A percentile compares a stretch with the other conserved stretches of the same genome.
Conservation (phyloP, 2,797 vertebrate species). For the Gymnodraco acuticeps region DNA sequence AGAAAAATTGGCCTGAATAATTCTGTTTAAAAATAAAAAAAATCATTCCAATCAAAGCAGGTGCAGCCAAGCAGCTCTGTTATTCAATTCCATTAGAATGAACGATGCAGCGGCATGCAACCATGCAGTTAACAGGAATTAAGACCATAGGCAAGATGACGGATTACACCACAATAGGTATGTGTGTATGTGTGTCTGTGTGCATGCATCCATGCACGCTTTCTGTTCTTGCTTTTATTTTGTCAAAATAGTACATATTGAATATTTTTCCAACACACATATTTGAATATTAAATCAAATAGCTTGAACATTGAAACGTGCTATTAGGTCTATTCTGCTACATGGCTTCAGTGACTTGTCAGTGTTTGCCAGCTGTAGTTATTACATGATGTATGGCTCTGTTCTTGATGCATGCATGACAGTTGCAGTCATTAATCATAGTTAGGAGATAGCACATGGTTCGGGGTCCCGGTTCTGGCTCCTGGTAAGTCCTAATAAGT, state of each 20-base stretch:
- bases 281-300: constrained; percentile 76
- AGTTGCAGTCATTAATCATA: constrained; percentile 84
- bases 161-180: constrained; percentile 82
- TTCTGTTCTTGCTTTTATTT: constrained; percentile 44
- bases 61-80: constrained; percentile 85
- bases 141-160: constrained; percentile 88
- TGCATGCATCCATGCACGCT: constrained; percentile 51
- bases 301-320: constrained; percentile 59
- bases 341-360: constrained; percentile 75
- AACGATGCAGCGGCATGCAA: constrained; percentile 85
- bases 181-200: constrained; percentile 57
- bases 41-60: constrained; percentile 86
- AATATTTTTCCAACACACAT: constrained; percentile 64
- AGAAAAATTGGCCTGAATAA: constrained; percentile 72
- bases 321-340: constrained; percentile 54
- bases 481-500: constrained; percentile 53
- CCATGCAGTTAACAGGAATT: constrained; percentile 90
- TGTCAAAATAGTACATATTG: constrained; percentile 53
- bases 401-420: constrained; percentile 78
- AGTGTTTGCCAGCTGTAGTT: constrained; percentile 81
- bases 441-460: constrained; percentile 77
- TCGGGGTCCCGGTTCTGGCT: constrained; percentile 52
- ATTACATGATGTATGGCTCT: constrained; percentile 80
- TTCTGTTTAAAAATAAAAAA: constrained; percentile 46
- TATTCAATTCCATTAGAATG: constrained; percentile 89